Conservation (phyloP, 2,113 vertebrate genomes). For the Muscicapa adusta region DNA sequence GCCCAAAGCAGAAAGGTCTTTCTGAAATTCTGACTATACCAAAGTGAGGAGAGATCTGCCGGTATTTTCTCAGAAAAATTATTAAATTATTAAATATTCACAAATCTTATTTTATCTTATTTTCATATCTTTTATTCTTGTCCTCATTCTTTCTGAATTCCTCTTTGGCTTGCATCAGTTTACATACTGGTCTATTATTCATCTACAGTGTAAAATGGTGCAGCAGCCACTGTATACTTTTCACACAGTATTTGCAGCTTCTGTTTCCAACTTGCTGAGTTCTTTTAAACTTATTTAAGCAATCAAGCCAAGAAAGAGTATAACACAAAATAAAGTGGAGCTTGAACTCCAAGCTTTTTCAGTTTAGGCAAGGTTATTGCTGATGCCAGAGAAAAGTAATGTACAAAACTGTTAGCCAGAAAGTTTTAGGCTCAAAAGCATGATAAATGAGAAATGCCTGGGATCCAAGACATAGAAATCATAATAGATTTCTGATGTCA, state of each 20-base stretch:
- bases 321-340: not conserved
- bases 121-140: constrained; percentile 23
- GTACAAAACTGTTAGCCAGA: not conserved
- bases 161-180: constrained; percentile 45
- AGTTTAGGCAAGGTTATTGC: constrained; percentile 30
- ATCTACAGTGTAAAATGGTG: constrained; percentile 46
- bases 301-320: constrained; percentile 58
- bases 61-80: not conserved
- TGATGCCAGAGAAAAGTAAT: constrained; percentile 42
- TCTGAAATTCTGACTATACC: not conserved
- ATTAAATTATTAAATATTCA: constrained; percentile 14
- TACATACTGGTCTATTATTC: constrained; percentile 61
- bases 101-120: not conserved
- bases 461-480: not conserved
- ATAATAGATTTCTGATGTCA: not conserved
- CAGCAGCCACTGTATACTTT: constrained; percentile 36
- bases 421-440: constrained; percentile 51
- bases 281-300: not conserved
- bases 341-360: constrained; percentile 55
- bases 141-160: constrained; percentile 40
- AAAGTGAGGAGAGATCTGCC: not conserved
- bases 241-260: constrained; percentile 34
- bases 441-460: constrained; percentile 23
- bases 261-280: constrained; percentile 3
- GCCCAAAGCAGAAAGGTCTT: not conserved